Evolutionary conservation across 2,797 vertebrate species (phyloP), one percentile per base, ranked within the genome.

Genomic region (Yasuhikotakia modesta): DNA sequence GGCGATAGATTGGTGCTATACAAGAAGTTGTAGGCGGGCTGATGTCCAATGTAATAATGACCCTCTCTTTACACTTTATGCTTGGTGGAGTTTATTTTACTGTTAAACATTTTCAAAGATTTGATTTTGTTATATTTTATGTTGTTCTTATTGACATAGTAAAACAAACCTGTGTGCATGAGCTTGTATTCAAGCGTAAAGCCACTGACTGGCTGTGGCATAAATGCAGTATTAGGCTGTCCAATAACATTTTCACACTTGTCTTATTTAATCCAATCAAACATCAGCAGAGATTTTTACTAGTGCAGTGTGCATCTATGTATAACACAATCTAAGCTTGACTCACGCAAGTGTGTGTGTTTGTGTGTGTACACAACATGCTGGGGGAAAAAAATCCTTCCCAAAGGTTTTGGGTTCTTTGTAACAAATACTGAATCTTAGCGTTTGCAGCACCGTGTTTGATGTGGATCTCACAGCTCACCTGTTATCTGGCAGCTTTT

Each of bases 311-410:
- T 70, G 58, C 45, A 24, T 78, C 21, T 46, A 69, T 64, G 63
- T 78, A 64, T 52, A 78, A 78, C 63, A 57, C 66, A 75, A 67
- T 27, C 57, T 19, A 17, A 69, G 65, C 27, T 27, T 69, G 53
- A n/a, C n/a, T n/a, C n/a, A n/a, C n/a, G n/a, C n/a, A n/a, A n/a
- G n/a, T n/a, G n/a, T 48, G 50, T 72, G 19, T 65, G 8, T 72
- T 50, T 72, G 52, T 73, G 43, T 32, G 16, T 50, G 11, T 19
- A 3, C 11, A 52, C 50, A 55, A 55, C 48, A 55, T 75, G 11
- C 61, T 66, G 73, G 24, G 24, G 43, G 24, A 73, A 55, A 50
- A 46, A 24, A 46, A n/a, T 58, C 39, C 17, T 69, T 22, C 65
- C 53, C 50, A 48, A 76, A 69, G 43, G 52, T 39, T 60, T n/a